These are phyloP conservation scores for Festucalex cinctus DNA, from an alignment of 2,113 vertebrate genomes.

Conservation along the genomic window DNA sequence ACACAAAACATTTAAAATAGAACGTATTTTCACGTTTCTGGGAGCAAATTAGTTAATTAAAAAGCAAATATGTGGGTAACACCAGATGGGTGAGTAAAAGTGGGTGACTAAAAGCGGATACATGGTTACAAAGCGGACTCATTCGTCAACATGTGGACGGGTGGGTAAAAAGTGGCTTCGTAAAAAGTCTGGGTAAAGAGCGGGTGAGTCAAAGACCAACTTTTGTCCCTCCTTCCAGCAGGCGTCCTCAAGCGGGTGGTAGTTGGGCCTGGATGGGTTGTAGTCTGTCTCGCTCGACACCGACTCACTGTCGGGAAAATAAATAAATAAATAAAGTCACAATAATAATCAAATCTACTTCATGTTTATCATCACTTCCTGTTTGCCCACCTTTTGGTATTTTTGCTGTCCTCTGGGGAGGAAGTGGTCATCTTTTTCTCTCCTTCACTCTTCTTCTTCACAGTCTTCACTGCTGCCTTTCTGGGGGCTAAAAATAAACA, in stretches of 20 bases:
- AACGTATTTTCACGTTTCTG: too few species aligned
- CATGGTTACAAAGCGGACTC: not conserved
- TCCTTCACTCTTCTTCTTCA: slow-evolving; percentile 41
- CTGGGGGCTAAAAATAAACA: slow-evolving; percentile 69
- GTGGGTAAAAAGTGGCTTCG: not conserved
- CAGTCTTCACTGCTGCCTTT: slow-evolving; percentile 67
- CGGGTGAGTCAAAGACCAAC: slow-evolving; percentile 50
- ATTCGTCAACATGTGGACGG: not conserved
- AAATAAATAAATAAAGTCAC: not conserved
- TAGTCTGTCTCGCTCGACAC: slow-evolving; percentile 56
- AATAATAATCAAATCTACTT: not conserved
- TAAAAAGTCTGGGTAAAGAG: not conserved
- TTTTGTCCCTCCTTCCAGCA: slow-evolving; percentile 81
- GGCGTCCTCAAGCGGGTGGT: slow-evolving; percentile 82
- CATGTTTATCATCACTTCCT: not conserved
- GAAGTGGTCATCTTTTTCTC: slow-evolving; percentile 44
- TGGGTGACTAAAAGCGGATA: not conserved
- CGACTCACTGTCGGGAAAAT: slow-evolving; percentile 51
- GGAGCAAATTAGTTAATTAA: too few species aligned
- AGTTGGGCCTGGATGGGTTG: slow-evolving; percentile 74
- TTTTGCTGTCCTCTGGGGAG: slow-evolving; percentile 43
- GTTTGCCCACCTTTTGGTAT: slow-evolving; percentile 50
- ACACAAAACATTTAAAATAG: too few species aligned
- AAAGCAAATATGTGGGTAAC: too few species aligned
- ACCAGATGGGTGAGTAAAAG: too few species aligned